These are phyloP conservation scores for Crenichthys baileyi DNA, from an alignment of 2,797 vertebrate genomes.

Conservation along the genomic window DNA sequence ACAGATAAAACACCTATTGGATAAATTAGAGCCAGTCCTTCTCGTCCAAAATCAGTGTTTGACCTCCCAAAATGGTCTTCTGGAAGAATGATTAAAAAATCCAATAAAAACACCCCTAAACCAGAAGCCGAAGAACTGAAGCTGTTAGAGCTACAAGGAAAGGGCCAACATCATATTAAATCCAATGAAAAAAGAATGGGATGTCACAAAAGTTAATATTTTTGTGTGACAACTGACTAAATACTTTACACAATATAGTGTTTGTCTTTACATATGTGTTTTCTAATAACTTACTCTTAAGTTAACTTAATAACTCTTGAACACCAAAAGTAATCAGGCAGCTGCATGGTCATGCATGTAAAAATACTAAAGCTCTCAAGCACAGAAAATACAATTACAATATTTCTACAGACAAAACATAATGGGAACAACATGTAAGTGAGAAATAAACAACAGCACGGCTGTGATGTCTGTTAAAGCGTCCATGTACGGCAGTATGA, in stretches of 20 bases:
- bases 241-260: slow-evolving; percentile 3
- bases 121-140: neutral
- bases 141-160: neutral
- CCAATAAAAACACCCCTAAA: neutral
- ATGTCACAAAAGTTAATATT: neutral
- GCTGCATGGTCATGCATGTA: slow-evolving; percentile 48
- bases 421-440: slow-evolving; percentile 30
- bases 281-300: neutral
- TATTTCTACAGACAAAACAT: slow-evolving; percentile 35
- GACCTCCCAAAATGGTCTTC: neutral
- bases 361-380: slow-evolving; percentile 44
- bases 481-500: slow-evolving; percentile 57
- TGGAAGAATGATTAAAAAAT: neutral
- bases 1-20: neutral
- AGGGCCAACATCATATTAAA: neutral
- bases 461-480: slow-evolving; percentile 50
- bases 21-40: neutral
- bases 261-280: neutral
- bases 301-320: neutral
- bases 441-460: slow-evolving; percentile 29
- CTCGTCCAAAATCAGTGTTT: neutral
- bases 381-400: slow-evolving; percentile 27
- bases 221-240: neutral
- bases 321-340: slow-evolving; percentile 21
- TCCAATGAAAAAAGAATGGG: neutral